These are phyloP conservation scores for Neotragus pygmaeus DNA, from an alignment of 2,113 vertebrate species.

Conservation along the genomic window DNA sequence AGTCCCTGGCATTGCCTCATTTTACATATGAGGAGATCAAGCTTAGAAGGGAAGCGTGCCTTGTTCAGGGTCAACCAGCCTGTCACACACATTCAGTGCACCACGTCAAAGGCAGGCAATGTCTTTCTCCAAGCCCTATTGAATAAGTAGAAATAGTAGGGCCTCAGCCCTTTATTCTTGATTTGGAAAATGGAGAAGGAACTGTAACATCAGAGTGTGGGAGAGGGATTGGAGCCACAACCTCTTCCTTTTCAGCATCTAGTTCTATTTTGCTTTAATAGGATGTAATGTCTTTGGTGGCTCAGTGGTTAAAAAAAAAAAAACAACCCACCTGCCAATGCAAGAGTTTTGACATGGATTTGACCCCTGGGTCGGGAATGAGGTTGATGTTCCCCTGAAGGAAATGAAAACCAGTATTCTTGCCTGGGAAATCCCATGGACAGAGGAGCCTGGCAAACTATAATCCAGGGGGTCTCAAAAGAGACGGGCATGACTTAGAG, in stretches of 20 bases:
- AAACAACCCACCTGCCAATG: neutral
- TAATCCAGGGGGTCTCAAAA: neutral
- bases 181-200: neutral
- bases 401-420: neutral
- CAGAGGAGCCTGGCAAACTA: neutral
- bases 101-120: neutral
- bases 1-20: neutral
- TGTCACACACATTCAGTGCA: neutral
- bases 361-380: neutral
- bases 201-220: neutral
- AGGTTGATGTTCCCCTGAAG: neutral
- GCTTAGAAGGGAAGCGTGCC: neutral
- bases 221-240: neutral
- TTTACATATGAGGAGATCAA: neutral
- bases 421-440: neutral
- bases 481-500: neutral
- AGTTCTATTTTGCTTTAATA: neutral
- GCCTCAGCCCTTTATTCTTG: neutral
- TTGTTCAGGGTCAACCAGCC: neutral
- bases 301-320: neutral
- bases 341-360: neutral
- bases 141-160: neutral
- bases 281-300: neutral
- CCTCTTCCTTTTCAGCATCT: neutral
- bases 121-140: neutral